Percentiles rank a stretch among this genome's conserved stretches.
Evolutionary conservation across 1,140 invertebrate genomes (phyloP).

Genomic region (Laupala kohalensis): DNA sequence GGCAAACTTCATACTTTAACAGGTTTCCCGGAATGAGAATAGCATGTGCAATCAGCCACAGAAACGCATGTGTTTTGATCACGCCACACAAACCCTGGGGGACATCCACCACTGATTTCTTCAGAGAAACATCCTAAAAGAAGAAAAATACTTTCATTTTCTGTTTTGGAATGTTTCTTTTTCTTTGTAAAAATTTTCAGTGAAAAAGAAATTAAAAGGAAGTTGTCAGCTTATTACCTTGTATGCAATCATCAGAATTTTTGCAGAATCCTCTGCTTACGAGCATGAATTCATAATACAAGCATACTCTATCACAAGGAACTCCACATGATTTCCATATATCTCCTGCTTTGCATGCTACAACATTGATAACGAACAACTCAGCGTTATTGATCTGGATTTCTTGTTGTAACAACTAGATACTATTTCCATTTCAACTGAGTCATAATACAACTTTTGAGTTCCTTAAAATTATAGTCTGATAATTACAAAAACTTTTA

Average conservation of each 20-base stretch:
- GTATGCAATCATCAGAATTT: slow-evolving; percentile 31
- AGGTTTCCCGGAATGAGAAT: slow-evolving; percentile 39
- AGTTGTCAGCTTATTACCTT: slow-evolving; percentile 22
- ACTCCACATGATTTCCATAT: slow-evolving; percentile 44
- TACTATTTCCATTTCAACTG: too few species aligned
- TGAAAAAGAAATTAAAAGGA: background rate
- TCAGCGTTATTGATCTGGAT: too few species aligned
- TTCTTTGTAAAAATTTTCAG: too few species aligned
- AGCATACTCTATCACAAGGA: slow-evolving; percentile 44
- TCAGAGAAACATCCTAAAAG: slow-evolving; percentile 19
- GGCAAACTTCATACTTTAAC: slow-evolving; percentile 37
- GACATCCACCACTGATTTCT: slow-evolving; percentile 33
- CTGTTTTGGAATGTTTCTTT: too few species aligned
- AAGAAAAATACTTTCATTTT: too few species aligned
- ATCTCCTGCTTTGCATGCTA: background rate
- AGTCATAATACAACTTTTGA: too few species aligned
- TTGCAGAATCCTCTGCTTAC: slow-evolving; percentile 30
- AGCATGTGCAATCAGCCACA: slow-evolving; percentile 53
- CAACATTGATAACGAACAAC: too few species aligned
- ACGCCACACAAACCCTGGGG: slow-evolving; percentile 38
- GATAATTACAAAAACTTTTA: too few species aligned
- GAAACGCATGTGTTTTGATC: slow-evolving; percentile 55
- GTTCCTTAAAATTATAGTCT: too few species aligned
- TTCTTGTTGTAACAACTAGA: too few species aligned
- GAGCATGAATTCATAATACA: slow-evolving; percentile 33